Percentiles rank a stretch among this genome's conserved stretches.
phyloP scores from a whole-genome alignment of 1,140 invertebrate genomes.

The Ceratitis capitata region DNA sequence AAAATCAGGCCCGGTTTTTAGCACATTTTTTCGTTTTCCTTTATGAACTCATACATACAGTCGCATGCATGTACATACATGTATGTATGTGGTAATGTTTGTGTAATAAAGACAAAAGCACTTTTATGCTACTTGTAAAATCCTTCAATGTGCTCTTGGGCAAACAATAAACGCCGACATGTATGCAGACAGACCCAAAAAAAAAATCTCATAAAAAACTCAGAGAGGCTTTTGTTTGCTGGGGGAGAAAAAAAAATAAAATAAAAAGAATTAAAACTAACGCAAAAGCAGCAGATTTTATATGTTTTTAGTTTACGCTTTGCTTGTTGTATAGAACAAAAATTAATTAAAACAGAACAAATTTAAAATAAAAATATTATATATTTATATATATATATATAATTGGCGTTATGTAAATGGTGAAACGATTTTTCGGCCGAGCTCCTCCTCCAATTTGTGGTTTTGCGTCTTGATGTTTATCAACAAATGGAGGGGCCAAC shows the following conservation, averaged over 20 bases:
- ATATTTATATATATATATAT: too few relatives aligned
- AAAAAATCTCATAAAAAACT: not conserved
- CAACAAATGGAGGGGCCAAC: too few relatives aligned
- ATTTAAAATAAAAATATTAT: too few relatives aligned
- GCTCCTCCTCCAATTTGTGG: too few relatives aligned
- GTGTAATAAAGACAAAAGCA: conserved; percentile 15
- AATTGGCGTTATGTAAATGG: too few relatives aligned
- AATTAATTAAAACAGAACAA: too few relatives aligned
- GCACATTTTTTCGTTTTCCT: not conserved
- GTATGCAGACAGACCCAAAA: not conserved
- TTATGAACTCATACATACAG: not conserved
- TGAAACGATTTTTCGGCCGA: too few relatives aligned
- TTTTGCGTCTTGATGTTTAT: too few relatives aligned
- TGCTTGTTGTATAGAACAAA: too few relatives aligned
- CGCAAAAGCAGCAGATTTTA: not conserved
- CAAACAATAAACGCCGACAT: conserved; percentile 1
- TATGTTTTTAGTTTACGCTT: too few relatives aligned
- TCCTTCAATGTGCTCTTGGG: conserved; percentile 24
- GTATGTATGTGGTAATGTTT: not conserved
- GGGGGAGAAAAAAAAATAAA: not conserved
- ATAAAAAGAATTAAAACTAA: not conserved
- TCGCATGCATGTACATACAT: not conserved
- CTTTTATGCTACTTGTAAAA: conserved; percentile 1
- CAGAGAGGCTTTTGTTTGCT: not conserved
- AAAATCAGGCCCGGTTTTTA: not conserved